Evolutionary conservation across 1,140 invertebrate genomes (phyloP), one percentile per base, ranked within the genome.

Genomic region (Nephila pilipes): DNA sequence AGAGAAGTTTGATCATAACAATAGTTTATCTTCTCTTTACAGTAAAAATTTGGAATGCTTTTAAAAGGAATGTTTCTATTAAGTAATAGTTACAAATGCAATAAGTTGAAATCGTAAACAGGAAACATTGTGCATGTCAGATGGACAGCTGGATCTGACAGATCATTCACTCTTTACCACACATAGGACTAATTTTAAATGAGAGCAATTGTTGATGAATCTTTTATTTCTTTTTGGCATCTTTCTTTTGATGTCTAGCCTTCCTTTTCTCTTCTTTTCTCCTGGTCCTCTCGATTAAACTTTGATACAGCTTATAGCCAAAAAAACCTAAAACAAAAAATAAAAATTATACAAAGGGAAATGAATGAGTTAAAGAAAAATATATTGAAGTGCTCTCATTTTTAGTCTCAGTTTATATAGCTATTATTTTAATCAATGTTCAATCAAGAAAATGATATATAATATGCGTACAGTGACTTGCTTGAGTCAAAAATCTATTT

Each of bases 221-320:
- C 22, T 57, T n/a, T 93, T 65, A 93, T 16, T 93, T 93, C 36
- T 93, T 93, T 46, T 91, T 93, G 22, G 81, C 65, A 58, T 93
- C 96, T 95, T 96, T 96, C 83, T 96, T 96, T 94, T 97, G 96
- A 94, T 95, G 95, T 94, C 97, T 97, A 14, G 96, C 95, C 94
- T 97, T 97, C 94, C 96, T 96, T 95, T 97, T 97, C 94, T 97
- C 97, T 95, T 97, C 97, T 94, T 96, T 96, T 95, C 97, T 97
- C 55, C 96, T 96, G 94, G 97, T 97, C 95, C 97, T 97, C 22
- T 97, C 97, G 93, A 96, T 96, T 94, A 98, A 95, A 93, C 97
- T 97, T 95, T 97, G 97, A 95, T 97, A 97, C 60, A 98, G 95
- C 95, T 97, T 98, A 95, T 97, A 98, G 85, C 97, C 97, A 95